Percentiles rank a stretch among this genome's conserved stretches.
Evolutionary conservation across 2,113 vertebrate species (phyloP).

Genomic region (Pardalotus punctatus): DNA sequence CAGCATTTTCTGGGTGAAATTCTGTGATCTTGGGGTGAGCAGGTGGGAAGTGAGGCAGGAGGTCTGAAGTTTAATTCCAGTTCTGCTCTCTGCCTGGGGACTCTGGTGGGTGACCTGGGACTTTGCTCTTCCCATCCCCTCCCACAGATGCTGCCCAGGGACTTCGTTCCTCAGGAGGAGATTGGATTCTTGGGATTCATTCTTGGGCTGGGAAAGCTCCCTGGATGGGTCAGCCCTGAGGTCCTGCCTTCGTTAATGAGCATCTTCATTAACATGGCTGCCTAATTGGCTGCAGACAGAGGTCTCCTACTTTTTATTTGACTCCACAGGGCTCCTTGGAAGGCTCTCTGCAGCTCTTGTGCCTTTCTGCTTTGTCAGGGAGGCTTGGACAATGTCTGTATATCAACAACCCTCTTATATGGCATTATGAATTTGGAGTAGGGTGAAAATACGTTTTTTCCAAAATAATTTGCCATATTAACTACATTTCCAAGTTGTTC

Average conservation of each 20-base stretch:
- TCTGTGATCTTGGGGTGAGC: neutral
- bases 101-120: neutral
- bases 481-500: neutral
- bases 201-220: neutral
- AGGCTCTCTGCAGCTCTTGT: neutral
- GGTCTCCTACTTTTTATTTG: neutral
- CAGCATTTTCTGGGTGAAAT: neutral
- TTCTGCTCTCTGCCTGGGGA: neutral
- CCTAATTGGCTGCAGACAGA: neutral
- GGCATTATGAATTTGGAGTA: neutral
- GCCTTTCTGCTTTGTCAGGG: neutral
- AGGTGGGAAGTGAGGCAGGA: neutral
- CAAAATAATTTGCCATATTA: neutral
- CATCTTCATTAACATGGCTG: neutral
- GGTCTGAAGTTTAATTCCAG: neutral
- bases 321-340: neutral
- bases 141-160: neutral
- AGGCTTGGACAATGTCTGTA: rapidly evolving
- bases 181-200: neutral
- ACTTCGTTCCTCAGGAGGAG: neutral
- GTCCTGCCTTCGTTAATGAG: neutral
- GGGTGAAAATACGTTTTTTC: neutral
- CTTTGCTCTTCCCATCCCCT: neutral
- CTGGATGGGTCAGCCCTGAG: neutral
- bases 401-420: neutral